Evolutionary conservation across 2,888 invertebrate genomes (phyloP), one percentile per base, ranked within the genome.

Genomic region (Linnaemya vulpina): DNA sequence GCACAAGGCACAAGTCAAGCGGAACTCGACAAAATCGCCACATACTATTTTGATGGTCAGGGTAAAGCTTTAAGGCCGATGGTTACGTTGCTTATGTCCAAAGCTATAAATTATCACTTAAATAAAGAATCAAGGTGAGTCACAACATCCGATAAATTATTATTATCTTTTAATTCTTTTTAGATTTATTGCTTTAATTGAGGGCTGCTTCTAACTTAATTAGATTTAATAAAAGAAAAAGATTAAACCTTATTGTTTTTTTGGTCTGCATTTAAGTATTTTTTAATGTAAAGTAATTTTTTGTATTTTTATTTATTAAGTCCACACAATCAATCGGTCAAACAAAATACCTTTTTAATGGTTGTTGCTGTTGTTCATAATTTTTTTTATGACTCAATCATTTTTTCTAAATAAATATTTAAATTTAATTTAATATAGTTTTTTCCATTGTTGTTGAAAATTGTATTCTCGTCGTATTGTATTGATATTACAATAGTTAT

Each of bases 11-110:
- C 97, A 90, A 95, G 95, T 92, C 96, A 96, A 93, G 94, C 95
- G 86, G 97, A 98, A 93, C 94, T 99, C 91, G 95, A 96, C 93
- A 96, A 96, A 92, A 97, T 99, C 93, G 96, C 98, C 86, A 96
- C 97, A 90, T 99, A 99, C 93, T 99, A 99, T 94, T 99, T 99
- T 94, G 98, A 98, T 93, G 98, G 99, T 85, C 97, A 98, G 93
- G 99, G 99, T 90, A 99, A 99, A 94, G 97, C 98, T 88, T 94
- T 99, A 88, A 95, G 99, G 91, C 99, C 99, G 70, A 97, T 98
- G 96, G 96, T 99, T 71, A 96, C 97, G 75, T 95, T 98, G 91
- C 95, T 99, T 78, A 97, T 99, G 97, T 97, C 98, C 88, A 95
- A 96, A 93, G 98, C 98, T 89, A 95, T 98, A 93, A 98, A 98